These are phyloP conservation scores for Lingula anatina DNA, from an alignment of 2,888 invertebrate genomes.

Conservation along the genomic window DNA sequence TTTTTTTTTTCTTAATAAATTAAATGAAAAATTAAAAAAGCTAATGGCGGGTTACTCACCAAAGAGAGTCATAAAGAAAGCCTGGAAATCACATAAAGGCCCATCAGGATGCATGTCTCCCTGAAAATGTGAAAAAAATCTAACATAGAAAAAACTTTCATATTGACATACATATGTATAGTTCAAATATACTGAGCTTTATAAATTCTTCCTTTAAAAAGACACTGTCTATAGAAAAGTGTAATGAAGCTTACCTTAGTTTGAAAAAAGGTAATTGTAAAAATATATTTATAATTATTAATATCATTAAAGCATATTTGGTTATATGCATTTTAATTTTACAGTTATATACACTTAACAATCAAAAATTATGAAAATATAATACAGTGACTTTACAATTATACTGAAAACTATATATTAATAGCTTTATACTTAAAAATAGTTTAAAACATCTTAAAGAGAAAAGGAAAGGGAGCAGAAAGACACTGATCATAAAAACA, in stretches of 20 bases:
- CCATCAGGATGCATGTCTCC: conserved; percentile 38
- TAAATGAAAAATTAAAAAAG: not conserved
- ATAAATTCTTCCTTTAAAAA: no score
- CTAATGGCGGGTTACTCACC: conserved; percentile 17
- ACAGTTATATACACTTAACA: not conserved
- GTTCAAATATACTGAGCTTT: not conserved
- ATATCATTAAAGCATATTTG: not conserved
- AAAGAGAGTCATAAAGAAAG: conserved; percentile 38
- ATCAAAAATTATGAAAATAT: no score
- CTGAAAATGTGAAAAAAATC: conserved; percentile 20
- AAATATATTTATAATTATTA: not conserved
- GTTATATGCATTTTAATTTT: not conserved
- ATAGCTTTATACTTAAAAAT: no score
- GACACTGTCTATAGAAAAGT: not conserved
- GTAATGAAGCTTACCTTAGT: not conserved
- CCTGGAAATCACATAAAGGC: conserved; percentile 38
- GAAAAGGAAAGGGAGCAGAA: not conserved
- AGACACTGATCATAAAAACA: not conserved
- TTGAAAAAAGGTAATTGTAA: not conserved
- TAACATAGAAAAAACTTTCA: not conserved
- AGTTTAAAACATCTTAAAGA: not conserved
- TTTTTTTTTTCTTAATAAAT: not conserved
- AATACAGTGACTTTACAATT: no score
- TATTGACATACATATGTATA: not conserved
- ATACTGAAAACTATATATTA: no score